A percentile compares a stretch with the other conserved stretches of the same genome.
Evolutionary conservation across 2,888 invertebrate species (phyloP).

Genomic region (Chalcis sispes): DNA sequence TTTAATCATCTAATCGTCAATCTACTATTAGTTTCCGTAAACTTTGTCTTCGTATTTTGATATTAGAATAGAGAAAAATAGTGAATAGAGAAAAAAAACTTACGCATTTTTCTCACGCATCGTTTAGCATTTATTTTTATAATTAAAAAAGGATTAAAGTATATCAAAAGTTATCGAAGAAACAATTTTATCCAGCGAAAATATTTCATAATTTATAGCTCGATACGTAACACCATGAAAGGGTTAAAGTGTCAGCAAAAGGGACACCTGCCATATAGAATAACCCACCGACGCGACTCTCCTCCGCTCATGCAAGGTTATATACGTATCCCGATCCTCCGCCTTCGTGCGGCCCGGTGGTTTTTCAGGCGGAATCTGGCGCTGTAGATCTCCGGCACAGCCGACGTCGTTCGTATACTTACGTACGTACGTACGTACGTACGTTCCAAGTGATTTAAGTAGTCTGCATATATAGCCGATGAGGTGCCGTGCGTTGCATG

Average conservation of each 20-base stretch:
- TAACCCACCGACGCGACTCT: not conserved
- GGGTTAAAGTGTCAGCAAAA: not conserved
- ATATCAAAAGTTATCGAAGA: too few relatives aligned
- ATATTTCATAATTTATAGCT: too few relatives aligned
- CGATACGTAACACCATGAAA: too few relatives aligned
- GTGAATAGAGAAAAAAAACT: too few relatives aligned
- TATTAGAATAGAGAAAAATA: too few relatives aligned
- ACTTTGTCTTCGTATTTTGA: too few relatives aligned
- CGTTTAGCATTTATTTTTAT: too few relatives aligned
- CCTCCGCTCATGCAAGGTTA: not conserved
- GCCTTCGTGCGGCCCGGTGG: constrained; percentile 54
- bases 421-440: constrained; percentile 43
- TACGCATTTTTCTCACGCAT: too few relatives aligned
- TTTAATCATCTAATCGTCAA: too few relatives aligned
- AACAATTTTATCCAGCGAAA: too few relatives aligned
- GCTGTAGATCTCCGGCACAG: constrained; percentile 46
- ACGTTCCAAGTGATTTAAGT: constrained; percentile 70
- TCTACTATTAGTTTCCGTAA: too few relatives aligned
- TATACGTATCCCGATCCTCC: not conserved
- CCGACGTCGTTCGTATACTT: constrained; percentile 25
- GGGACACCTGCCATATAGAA: not conserved
- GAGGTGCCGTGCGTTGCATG: constrained; percentile 61
- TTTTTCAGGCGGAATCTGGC: constrained; percentile 57
- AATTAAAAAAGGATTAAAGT: too few relatives aligned
- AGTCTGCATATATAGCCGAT: constrained; percentile 62